Base-by-base conservation (phyloP, 1,140 invertebrate genomes). In the Drosophila neocordata region DNA sequence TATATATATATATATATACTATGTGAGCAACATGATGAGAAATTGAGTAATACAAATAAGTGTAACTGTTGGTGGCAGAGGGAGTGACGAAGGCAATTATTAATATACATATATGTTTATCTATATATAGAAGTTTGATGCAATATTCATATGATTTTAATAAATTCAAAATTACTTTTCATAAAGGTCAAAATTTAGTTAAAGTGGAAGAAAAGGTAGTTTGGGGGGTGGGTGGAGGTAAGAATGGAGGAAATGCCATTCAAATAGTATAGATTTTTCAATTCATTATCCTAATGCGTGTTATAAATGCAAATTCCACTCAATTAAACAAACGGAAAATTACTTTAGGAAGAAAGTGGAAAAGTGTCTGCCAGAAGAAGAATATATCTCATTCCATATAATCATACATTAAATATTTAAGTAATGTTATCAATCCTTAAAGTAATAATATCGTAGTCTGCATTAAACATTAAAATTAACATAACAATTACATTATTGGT, bases 81-180 rank as follows among this genome's bases (percentile, higher is more conserved):
- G 12, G 34, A 5, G 48, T 31, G 27, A 6, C 27, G 27, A n/a
- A n/a, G n/a, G 27, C 27, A 31, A 31, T 31, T 31, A 31, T 31
- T 31, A 31, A 31, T 31, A 31, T 31, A 5, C 27, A 31, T 31
- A 31, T 6, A 31, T 31, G 5, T 44, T 18, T 18, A 44, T 38
- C 2, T 15, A 13, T 44, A 44, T 20, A 15, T 48, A 48, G 2
- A 11, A 20, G 15, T 48, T 48, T 62, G 69, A 60, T 76, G 38
- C 65, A 65, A 69, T 76, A 73, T 63, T 61, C 57, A 76, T 64
- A 64, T 51, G 72, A 64, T 60, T 73, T 44, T 55, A 13, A 34
- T 20, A 41, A 41, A 41, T 31, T 3, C 27, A 31, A 31, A 31
- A 31, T 48, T 18, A 48, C 1, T 20, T 11, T 20, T 48, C 9